These are phyloP conservation scores for Crossoptilon crossoptilon DNA, from an alignment of 2,797 vertebrate genomes.

Conservation along the genomic window DNA sequence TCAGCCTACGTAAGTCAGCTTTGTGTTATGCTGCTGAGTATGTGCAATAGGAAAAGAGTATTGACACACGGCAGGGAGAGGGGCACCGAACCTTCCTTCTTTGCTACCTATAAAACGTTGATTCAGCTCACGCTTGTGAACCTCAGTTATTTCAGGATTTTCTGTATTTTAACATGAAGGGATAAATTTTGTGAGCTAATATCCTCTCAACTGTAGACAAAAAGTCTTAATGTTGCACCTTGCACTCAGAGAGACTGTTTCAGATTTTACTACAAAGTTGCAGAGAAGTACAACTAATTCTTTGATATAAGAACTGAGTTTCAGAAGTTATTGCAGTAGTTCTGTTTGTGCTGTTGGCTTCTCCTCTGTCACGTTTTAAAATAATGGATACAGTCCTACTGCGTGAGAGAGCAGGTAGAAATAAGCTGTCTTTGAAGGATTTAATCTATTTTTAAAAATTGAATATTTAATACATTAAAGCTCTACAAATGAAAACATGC, in stretches of 20 bases:
- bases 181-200: background rate
- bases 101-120: background rate
- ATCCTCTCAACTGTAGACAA: background rate
- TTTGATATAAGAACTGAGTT: background rate
- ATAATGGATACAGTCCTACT: background rate
- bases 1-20: background rate
- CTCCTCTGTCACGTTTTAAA: background rate
- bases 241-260: background rate
- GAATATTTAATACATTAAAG: background rate
- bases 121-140: background rate
- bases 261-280: background rate
- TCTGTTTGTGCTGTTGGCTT: background rate
- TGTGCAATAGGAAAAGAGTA: background rate
- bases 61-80: background rate
- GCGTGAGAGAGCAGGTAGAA: background rate
- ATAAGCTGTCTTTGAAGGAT: background rate
- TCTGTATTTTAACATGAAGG: background rate
- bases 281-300: background rate
- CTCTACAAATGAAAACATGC: background rate
- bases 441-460: rapidly evolving
- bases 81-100: background rate
- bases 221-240: background rate
- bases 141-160: background rate
- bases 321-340: background rate
- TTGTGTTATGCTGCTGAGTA: background rate